These are phyloP conservation scores for Aporophyla nigra DNA, from an alignment of 2,888 invertebrate genomes.

Conservation along the genomic window DNA sequence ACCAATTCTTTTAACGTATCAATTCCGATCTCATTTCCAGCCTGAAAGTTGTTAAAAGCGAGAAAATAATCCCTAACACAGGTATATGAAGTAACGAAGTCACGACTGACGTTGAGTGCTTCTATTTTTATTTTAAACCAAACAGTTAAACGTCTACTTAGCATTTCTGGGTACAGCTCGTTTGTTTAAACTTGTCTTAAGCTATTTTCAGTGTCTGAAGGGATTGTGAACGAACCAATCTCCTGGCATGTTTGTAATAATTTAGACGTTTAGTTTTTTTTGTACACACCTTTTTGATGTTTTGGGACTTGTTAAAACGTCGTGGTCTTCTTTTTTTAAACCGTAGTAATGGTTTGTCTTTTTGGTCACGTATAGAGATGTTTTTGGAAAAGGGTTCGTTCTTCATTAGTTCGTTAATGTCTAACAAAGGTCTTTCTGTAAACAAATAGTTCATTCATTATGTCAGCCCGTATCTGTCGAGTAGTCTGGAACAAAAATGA, in stretches of 20 bases:
- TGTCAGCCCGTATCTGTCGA: neutral
- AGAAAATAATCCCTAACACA: conserved; percentile 47
- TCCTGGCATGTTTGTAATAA: conserved; percentile 66
- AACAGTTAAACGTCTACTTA: conserved; percentile 83
- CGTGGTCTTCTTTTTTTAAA: conserved; percentile 40
- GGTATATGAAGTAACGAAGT: conserved; percentile 50
- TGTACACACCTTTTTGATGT: conserved; percentile 64
- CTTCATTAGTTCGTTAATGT: conserved; percentile 44
- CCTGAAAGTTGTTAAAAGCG: conserved; percentile 3
- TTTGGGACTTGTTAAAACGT: conserved; percentile 57
- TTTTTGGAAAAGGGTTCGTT: conserved; percentile 53
- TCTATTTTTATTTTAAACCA: conserved; percentile 85
- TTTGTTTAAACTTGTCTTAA: conserved; percentile 74
- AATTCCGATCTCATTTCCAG: neutral
- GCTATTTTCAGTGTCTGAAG: conserved; percentile 84
- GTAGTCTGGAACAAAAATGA: neutral
- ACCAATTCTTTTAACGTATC: neutral
- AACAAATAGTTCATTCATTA: conserved; percentile 32
- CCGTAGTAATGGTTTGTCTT: conserved; percentile 36
- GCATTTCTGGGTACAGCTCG: conserved; percentile 81
- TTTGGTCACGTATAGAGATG: conserved; percentile 34
- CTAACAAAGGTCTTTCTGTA: conserved; percentile 10
- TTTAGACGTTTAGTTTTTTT: conserved; percentile 58
- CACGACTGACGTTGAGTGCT: conserved; percentile 74
- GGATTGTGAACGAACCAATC: conserved; percentile 71